A percentile compares a stretch with the other conserved stretches of the same genome.
phyloP scores from a whole-genome alignment of 1,140 invertebrate species.

The Ditylenchus dipsaci region DNA sequence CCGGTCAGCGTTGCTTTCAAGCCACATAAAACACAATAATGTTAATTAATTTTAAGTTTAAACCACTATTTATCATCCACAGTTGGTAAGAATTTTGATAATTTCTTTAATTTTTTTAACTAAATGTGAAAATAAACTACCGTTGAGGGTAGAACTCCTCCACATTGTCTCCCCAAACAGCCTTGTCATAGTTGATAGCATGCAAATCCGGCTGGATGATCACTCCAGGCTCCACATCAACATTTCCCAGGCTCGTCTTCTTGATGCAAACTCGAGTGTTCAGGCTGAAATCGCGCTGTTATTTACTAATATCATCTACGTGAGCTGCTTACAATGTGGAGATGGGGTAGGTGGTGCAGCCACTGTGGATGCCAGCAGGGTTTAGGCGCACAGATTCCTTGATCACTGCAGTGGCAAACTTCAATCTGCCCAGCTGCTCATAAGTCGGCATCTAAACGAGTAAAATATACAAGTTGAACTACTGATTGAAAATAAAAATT shows the following conservation, averaged over 20 bases:
- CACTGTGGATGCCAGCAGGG: constrained; percentile 45
- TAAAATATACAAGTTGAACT: too few relatives aligned
- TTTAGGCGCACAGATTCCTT: constrained; percentile 51
- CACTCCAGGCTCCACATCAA: constrained; percentile 22
- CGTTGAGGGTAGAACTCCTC: constrained; percentile 50
- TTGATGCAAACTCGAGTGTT: constrained; percentile 27
- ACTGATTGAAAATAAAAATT: too few relatives aligned
- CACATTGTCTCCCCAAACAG: constrained; percentile 57
- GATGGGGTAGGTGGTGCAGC: too few relatives aligned
- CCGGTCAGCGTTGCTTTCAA: background rate
- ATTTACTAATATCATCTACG: constrained; percentile 13
- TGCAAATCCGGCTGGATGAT: constrained; percentile 54
- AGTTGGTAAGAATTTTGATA: background rate
- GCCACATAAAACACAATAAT: constrained; percentile 2
- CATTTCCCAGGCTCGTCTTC: constrained; percentile 30
- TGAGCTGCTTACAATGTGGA: constrained; percentile 3
- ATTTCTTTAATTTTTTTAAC: background rate
- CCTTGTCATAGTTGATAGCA: constrained; percentile 56
- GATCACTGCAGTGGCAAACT: constrained; percentile 47
- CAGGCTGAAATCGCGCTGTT: constrained; percentile 15
- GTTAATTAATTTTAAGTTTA: too few relatives aligned
- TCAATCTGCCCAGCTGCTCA: constrained; percentile 45
- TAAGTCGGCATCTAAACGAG: constrained; percentile 35
- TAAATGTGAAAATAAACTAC: constrained; percentile 21
- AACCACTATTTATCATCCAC: background rate